These are phyloP conservation scores for Pimpla rufipes DNA, from an alignment of 2,888 invertebrate genomes.

Conservation along the genomic window DNA sequence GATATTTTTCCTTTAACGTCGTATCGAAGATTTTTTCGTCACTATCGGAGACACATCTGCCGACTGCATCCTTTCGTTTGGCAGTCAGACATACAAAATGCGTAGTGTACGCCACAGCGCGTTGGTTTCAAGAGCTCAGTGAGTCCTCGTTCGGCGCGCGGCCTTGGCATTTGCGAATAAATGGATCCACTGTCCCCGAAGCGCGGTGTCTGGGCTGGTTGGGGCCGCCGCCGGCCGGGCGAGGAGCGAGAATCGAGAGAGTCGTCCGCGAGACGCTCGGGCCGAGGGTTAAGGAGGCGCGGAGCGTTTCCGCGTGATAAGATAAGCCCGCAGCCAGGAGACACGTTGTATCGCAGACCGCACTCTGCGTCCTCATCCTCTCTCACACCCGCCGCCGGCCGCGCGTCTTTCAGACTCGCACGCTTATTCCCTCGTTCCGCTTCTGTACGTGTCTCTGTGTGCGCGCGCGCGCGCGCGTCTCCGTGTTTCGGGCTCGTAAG, in stretches of 20 bases:
- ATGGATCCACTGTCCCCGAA: constrained; percentile 81
- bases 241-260: constrained; percentile 54
- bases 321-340: constrained; percentile 77
- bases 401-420: constrained; percentile 40
- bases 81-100: constrained; percentile 58
- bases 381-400: constrained; percentile 29
- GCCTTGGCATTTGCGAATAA: constrained; percentile 84
- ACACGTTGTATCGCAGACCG: constrained; percentile 59
- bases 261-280: constrained; percentile 71
- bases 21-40: constrained; percentile 3
- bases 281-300: constrained; percentile 75
- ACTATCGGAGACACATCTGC: constrained; percentile 49
- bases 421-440: constrained; percentile 23
- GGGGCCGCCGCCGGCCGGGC: constrained; percentile 59
- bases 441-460: constrained; percentile 17
- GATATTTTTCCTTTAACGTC: not conserved
- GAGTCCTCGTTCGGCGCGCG: constrained; percentile 67
- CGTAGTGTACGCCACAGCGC: constrained; percentile 41
- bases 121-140: constrained; percentile 55
- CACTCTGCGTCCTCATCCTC: constrained; percentile 41
- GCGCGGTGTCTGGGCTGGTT: constrained; percentile 35
- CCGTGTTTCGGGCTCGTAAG: not conserved
- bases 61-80: constrained; percentile 31
- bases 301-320: constrained; percentile 83
- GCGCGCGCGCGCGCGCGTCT: no score